Evolutionary conservation across 2,888 invertebrate species (phyloP).

Genomic region (Microctonus hyperodae): DNA sequence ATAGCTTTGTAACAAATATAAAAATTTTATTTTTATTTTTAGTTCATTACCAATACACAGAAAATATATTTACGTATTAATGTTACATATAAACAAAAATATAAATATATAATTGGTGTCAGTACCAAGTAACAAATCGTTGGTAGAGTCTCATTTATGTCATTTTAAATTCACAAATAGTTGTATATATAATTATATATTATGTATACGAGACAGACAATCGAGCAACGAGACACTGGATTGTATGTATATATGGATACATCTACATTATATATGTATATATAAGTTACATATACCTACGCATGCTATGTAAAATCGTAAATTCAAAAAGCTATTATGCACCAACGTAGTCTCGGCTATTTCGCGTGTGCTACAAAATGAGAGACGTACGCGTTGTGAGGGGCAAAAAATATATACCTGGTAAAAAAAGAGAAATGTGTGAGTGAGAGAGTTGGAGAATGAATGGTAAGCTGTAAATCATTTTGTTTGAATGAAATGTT

Average conservation of each 20-base stretch:
- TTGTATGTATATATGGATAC: slow-evolving; percentile 17
- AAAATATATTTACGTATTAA: too few relatives aligned
- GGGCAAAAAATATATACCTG: slow-evolving; percentile 24
- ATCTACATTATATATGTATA: not conserved
- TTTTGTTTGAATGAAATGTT: slow-evolving; percentile 33
- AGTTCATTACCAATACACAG: too few relatives aligned
- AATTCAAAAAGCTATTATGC: slow-evolving; percentile 42
- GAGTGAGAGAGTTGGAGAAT: slow-evolving; percentile 8
- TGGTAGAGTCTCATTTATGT: slow-evolving; percentile 27
- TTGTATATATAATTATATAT: not conserved
- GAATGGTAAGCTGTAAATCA: slow-evolving; percentile 35
- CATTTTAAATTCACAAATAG: too few relatives aligned
- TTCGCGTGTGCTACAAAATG: slow-evolving; percentile 33
- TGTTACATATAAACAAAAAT: slow-evolving; percentile 1
- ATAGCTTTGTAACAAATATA: too few relatives aligned
- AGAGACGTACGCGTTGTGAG: slow-evolving; percentile 15
- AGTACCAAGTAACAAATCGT: slow-evolving; percentile 37
- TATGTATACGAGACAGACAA: not conserved
- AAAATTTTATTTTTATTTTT: too few relatives aligned
- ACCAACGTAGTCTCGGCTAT: slow-evolving; percentile 33
- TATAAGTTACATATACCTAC: slow-evolving; percentile 6
- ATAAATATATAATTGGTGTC: slow-evolving; percentile 37
- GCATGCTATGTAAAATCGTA: slow-evolving; percentile 31
- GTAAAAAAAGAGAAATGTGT: slow-evolving; percentile 8
- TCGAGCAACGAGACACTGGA: not conserved